Evolutionary conservation across 2,888 invertebrate genomes (phyloP).

Genomic region (Craniophora ligustri): DNA sequence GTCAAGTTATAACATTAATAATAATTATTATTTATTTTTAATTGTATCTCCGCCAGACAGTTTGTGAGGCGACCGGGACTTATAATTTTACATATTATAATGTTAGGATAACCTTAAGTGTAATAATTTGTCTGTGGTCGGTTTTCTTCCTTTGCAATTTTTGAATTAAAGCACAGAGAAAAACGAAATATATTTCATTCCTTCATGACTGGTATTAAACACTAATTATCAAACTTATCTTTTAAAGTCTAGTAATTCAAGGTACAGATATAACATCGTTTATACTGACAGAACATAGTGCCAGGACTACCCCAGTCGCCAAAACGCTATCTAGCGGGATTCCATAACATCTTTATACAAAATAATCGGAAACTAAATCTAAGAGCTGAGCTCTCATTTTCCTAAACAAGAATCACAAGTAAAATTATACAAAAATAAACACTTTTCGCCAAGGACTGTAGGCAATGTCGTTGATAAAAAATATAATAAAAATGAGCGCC

Average conservation of each 20-base stretch:
- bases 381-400: constrained; percentile 46
- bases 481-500: constrained; percentile 14
- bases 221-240: too few relatives aligned
- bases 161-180: too few relatives aligned
- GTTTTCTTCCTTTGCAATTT: too few relatives aligned
- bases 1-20: constrained; percentile 18
- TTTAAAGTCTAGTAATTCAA: too few relatives aligned
- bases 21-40: constrained; percentile 21
- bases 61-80: background rate
- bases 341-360: constrained; percentile 39
- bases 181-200: too few relatives aligned
- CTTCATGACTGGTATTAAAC: too few relatives aligned
- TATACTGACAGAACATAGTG: too few relatives aligned
- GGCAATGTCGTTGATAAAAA: constrained; percentile 49
- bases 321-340: constrained; percentile 33
- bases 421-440: constrained; percentile 55
- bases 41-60: constrained; percentile 20
- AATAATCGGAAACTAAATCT: constrained; percentile 37
- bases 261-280: too few relatives aligned
- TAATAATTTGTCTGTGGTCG: too few relatives aligned
- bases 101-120: too few relatives aligned
- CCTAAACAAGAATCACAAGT: constrained; percentile 44
- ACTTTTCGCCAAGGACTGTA: constrained; percentile 42
- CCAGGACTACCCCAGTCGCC: constrained; percentile 22
- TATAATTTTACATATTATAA: too few relatives aligned